phyloP scores from a whole-genome alignment of 2,113 vertebrate species.

The Poecilia latipinna region DNA sequence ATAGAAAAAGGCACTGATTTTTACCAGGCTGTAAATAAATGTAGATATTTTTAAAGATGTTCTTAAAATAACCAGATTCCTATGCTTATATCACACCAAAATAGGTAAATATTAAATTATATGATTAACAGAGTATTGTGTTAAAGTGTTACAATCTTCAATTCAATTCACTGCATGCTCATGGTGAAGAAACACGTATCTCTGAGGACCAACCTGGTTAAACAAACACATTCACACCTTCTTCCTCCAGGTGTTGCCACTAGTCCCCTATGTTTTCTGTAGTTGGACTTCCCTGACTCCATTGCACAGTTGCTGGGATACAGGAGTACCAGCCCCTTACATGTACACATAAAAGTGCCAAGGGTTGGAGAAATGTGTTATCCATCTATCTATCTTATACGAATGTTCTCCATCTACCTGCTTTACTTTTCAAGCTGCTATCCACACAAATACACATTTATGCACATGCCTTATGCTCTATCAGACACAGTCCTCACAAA shows the following conservation, averaged over 20 bases:
- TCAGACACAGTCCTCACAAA: constrained; percentile 28
- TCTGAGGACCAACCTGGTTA: not conserved
- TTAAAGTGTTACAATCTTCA: not conserved
- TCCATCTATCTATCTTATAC: constrained; percentile 27
- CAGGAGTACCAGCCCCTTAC: constrained; percentile 26
- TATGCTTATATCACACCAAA: too few species aligned
- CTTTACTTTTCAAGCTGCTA: constrained; percentile 7
- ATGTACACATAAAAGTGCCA: constrained; percentile 21
- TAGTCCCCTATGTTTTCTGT: constrained; percentile 8
- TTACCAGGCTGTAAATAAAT: too few species aligned
- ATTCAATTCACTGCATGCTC: not conserved
- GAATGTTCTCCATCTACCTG: not conserved
- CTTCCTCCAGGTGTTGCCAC: constrained; percentile 22
- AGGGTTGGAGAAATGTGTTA: not conserved
- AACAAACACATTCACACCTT: constrained; percentile 5
- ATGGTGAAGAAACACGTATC: not conserved
- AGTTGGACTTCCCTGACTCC: constrained; percentile 12
- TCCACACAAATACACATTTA: constrained; percentile 23
- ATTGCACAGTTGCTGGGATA: constrained; percentile 56
- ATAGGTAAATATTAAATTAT: too few species aligned
- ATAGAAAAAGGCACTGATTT: too few species aligned
- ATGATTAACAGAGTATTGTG: too few species aligned
- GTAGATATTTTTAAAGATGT: too few species aligned
- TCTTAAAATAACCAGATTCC: too few species aligned
- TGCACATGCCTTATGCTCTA: constrained; percentile 23